These are phyloP conservation scores for Eumerus sabulonum DNA, from an alignment of 2,888 invertebrate species.

Conservation along the genomic window DNA sequence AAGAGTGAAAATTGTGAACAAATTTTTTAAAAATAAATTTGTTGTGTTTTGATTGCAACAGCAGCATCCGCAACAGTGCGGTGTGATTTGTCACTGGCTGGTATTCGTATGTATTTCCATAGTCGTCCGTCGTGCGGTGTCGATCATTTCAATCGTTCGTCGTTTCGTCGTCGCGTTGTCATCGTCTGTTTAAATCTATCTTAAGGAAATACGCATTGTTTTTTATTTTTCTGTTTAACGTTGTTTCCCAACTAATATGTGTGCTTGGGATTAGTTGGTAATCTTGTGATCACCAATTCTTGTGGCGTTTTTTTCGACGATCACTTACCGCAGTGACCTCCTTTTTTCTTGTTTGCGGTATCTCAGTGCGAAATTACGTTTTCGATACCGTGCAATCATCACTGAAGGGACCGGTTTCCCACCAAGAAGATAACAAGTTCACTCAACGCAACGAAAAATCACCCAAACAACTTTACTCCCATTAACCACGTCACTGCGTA, in stretches of 20 bases:
- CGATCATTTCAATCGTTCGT: constrained; percentile 12
- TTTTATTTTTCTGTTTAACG: not conserved
- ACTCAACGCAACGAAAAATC: constrained; percentile 35
- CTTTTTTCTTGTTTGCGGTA: constrained; percentile 18
- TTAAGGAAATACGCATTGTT: constrained; percentile 42
- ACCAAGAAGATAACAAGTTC: constrained; percentile 49
- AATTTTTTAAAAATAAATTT: not conserved
- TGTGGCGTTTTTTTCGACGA: not conserved
- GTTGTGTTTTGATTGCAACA: constrained; percentile 21
- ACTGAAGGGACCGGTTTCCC: constrained; percentile 56
- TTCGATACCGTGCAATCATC: constrained; percentile 31
- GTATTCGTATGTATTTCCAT: not conserved
- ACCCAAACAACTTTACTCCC: constrained; percentile 38
- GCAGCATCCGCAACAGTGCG: constrained; percentile 6
- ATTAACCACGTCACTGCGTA: not conserved
- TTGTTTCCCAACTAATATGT: too few relatives aligned
- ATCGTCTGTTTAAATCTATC: constrained; percentile 48
- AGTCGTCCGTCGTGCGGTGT: constrained; percentile 29
- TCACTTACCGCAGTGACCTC: constrained; percentile 32
- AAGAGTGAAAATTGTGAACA: too few relatives aligned
- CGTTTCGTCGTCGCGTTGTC: too few relatives aligned
- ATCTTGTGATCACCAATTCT: constrained; percentile 7
- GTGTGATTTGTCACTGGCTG: constrained; percentile 48
- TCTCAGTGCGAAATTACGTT: constrained; percentile 27
- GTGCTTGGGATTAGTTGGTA: constrained; percentile 7